A percentile compares a stretch with the other conserved stretches of the same genome.
Conservation (phyloP, 2,797 vertebrate genomes). For the Peromyscus melanophrys region DNA sequence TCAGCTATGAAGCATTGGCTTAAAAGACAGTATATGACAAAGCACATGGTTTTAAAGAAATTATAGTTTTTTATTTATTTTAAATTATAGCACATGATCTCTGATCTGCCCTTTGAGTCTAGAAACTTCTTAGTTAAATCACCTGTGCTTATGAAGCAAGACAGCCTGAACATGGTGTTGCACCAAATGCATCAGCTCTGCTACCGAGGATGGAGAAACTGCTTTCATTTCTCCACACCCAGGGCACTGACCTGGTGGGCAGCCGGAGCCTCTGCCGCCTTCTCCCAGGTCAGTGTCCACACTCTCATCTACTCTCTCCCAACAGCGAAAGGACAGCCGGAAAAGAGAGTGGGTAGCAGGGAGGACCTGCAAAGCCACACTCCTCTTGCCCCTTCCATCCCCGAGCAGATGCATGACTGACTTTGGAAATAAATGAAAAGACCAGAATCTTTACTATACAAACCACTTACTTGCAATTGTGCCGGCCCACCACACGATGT, state of each 20-base stretch:
- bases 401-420: not conserved
- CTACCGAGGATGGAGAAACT: not conserved
- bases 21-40: slow-evolving; percentile 61
- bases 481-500: slow-evolving; percentile 97
- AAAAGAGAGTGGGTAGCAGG: too few relatives aligned
- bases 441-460: not conserved
- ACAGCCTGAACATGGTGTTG: not conserved
- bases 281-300: not conserved
- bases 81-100: slow-evolving; percentile 51
- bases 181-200: not conserved
- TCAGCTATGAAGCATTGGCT: slow-evolving; percentile 24
- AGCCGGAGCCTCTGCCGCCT: not conserved
- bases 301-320: not conserved
- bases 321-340: not conserved
- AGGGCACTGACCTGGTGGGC: not conserved
- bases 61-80: slow-evolving; percentile 56
- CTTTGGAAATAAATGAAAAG: not conserved
- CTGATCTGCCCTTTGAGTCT: not conserved
- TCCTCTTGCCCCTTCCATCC: not conserved
- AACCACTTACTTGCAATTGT: slow-evolving; percentile 95
- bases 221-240: not conserved
- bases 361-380: not conserved
- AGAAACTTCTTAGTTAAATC: slow-evolving; percentile 19
- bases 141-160: not conserved
- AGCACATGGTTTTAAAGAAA: slow-evolving; percentile 48